phyloP scores from a whole-genome alignment of 1,140 invertebrate species.

The Lanistes nyassanus region DNA sequence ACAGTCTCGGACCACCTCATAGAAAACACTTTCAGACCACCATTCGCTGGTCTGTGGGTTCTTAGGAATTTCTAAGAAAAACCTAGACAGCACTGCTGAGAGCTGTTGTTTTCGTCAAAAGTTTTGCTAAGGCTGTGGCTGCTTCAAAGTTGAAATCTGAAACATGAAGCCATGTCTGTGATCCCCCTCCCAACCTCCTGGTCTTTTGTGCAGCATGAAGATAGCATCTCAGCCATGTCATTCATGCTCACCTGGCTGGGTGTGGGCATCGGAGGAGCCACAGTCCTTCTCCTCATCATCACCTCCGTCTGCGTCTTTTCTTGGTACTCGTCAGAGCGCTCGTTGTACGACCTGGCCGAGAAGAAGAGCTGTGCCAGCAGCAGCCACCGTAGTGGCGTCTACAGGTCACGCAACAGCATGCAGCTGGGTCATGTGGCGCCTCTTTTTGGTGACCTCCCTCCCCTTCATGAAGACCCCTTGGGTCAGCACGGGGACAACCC shows the following conservation, averaged over 20 bases:
- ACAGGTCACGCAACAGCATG: conserved; percentile 51
- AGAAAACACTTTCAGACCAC: no score
- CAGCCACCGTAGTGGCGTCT: conserved; percentile 47
- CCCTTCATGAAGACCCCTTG: conserved; percentile 20
- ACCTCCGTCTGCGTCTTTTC: conserved; percentile 36
- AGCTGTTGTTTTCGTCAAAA: no score
- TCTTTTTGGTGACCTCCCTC: conserved; percentile 11
- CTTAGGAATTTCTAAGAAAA: no score
- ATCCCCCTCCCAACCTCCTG: no score
- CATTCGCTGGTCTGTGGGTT: no score
- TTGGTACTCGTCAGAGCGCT: conserved; percentile 47
- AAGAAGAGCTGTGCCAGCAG: conserved; percentile 39
- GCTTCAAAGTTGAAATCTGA: no score
- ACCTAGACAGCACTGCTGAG: no score
- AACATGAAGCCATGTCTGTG: neutral
- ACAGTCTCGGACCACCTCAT: no score
- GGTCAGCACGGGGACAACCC: conserved; percentile 35
- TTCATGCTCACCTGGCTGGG: conserved; percentile 47
- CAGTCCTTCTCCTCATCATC: conserved; percentile 31
- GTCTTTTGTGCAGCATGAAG: conserved; percentile 39
- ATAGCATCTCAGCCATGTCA: neutral
- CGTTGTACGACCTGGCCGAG: conserved; percentile 35
- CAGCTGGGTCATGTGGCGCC: conserved; percentile 29
- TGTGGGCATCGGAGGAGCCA: conserved; percentile 34
- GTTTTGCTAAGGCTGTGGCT: no score